Evolutionary conservation across 2,797 vertebrate species (phyloP), one percentile per base, ranked within the genome.

Genomic region (Sebastes baramenuke): DNA sequence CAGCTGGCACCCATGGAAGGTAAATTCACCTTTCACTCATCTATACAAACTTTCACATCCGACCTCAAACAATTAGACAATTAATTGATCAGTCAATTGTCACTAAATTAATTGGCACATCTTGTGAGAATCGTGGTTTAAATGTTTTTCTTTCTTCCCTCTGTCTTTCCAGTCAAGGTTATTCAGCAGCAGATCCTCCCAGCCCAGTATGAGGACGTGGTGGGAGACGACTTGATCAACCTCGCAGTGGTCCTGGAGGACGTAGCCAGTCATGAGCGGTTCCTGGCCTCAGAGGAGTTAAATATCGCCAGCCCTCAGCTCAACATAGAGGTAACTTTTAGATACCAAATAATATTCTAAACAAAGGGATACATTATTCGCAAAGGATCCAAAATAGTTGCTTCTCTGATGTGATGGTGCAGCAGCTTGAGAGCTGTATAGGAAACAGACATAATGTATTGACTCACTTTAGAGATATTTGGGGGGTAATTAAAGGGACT

Each of bases 1-100:
- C 69, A 90, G 3, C 85, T 98, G 38, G 86, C 77, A 59, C 95
- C 97, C 12, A 34, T 80, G 86, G 94, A 97, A 96, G 96, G 98
- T 99, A 96, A 9, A 81, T 88, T 67, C 24, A 38, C 52, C 22
- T 12, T 62, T 34, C 52, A 7, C 6, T 58, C 46, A 69, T 16
- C 22, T 36, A 3, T 22, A 70, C 0, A 60, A 0, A 46, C 20
- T 1, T 27, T 58, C 13, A 22, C 16, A 8, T 77, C 34, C 78
- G 2, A 42, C 13, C 38, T 42, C 38, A 42, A 42, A 42, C 38
- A 3, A 42, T 42, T 42, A 42, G 14, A 16, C 38, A 42, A 42
- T 42, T 42, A 42, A 42, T 42, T 42, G 38, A 42, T 42, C 38
- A 42, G 38, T 42, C 38, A 42, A 16, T 42, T 42, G 38, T 42